Evolutionary conservation across 1,140 invertebrate species (phyloP), one percentile per base, ranked within the genome.

Genomic region (Sminthurides bifidus): DNA sequence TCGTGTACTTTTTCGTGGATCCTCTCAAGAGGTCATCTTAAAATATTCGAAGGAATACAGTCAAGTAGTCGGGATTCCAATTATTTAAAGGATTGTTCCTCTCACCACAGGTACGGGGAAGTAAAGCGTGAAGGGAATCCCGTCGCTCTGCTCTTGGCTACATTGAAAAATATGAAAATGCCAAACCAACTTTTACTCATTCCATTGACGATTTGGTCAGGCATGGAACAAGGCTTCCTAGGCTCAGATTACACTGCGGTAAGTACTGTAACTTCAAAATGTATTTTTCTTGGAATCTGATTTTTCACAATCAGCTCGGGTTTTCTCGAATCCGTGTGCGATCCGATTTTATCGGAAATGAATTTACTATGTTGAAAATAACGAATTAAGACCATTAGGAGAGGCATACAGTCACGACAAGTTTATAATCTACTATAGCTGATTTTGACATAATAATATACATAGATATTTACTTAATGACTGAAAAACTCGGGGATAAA

Each of bases 161-260:
- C 54, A 21, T 50, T 44, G 24, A 33, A 35, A 3, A 58, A 52
- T 12, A 58, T 55, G 52, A 56, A 40, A 21, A 54, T 54, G 14
- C 83, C 83, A 0, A 86, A 90, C 66, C 91, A 95, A 67, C 81
- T 93, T 63, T 75, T 97, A 3, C 77, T 98, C 8, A 92, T 96
- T 64, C 91, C 92, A 0, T 82, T 98, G 54, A 97, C 93, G 0
- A 73, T 97, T 30, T 98, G 89, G 81, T 96, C 93, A 66, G 93
- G 93, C 43, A 85, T 97, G 77, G 92, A 97, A 70, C 92, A 98
- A 70, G 91, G 89, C 0, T 96, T 95, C 73, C 87, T 95, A 55
- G 84, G 85, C 14, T 89, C 90, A 38, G 90, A 96, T 65, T 97
- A 88, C 68, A 95, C 92, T 5, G 87, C 87, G 76, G 86, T 89